A percentile compares a stretch with the other conserved stretches of the same genome.
phyloP scores from a whole-genome alignment of 2,797 vertebrate species.

The Apogon talboti region DNA sequence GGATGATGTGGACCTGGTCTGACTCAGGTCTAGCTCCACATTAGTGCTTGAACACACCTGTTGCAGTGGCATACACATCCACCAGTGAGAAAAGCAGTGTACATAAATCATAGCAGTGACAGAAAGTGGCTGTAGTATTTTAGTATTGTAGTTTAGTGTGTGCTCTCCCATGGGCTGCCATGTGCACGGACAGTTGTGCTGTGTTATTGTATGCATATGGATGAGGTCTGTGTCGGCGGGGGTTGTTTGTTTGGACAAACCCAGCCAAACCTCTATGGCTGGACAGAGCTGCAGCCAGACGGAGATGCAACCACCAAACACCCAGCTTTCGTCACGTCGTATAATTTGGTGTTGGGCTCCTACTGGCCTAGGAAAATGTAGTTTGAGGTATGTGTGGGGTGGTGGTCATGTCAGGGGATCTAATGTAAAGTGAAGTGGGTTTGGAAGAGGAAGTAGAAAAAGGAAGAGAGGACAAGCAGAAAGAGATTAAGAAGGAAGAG shows the following conservation, averaged over 20 bases:
- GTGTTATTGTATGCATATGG: constrained; percentile 41
- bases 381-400: constrained; percentile 25
- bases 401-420: constrained; percentile 45
- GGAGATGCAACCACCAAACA: constrained; percentile 22
- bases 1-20: background rate
- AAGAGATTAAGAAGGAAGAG: constrained; percentile 54
- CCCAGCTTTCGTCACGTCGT: constrained; percentile 59
- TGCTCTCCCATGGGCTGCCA: constrained; percentile 24
- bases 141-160: constrained; percentile 20
- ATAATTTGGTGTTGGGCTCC: constrained; percentile 53
- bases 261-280: constrained; percentile 49
- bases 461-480: constrained; percentile 46
- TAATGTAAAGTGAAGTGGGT: constrained; percentile 35
- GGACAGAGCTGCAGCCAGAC: constrained; percentile 44
- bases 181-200: constrained; percentile 31
- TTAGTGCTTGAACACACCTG: constrained; percentile 37
- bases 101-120: constrained; percentile 26
- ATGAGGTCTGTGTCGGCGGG: constrained; percentile 47
- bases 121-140: constrained; percentile 23
- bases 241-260: constrained; percentile 60
- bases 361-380: constrained; percentile 37
- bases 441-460: constrained; percentile 45
- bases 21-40: background rate
- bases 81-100: constrained; percentile 1
- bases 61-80: constrained; percentile 28